Evolutionary conservation across 2,797 vertebrate genomes (phyloP).

Genomic region (Ispidina picta): DNA sequence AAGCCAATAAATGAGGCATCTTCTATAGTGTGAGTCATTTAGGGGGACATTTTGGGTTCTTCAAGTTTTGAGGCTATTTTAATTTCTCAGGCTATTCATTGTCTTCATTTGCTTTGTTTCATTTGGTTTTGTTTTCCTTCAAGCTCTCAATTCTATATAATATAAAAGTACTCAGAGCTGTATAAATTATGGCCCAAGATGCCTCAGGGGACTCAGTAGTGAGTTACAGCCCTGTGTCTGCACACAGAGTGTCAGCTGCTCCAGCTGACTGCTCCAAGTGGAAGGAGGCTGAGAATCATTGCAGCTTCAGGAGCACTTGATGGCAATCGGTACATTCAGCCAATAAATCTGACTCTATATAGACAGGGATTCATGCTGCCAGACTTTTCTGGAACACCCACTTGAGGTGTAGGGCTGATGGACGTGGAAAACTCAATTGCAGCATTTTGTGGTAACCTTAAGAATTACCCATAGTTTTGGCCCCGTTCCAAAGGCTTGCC

Average conservation of each 20-base stretch:
- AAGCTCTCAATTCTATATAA: constrained; percentile 41
- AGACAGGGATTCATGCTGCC: constrained; percentile 23
- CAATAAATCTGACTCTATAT: constrained; percentile 6
- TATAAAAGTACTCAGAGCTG: constrained; percentile 43
- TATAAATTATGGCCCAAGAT: constrained; percentile 41
- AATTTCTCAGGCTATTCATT: constrained; percentile 63
- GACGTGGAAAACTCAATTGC: not conserved
- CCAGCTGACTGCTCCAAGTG: not conserved
- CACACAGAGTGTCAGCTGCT: constrained; percentile 29
- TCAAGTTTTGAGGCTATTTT: constrained; percentile 50
- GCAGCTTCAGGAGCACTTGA: not conserved
- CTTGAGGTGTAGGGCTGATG: not conserved
- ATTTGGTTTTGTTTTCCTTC: constrained; percentile 53
- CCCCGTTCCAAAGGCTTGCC: not conserved
- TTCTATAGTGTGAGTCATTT: constrained; percentile 27
- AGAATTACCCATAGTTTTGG: not conserved
- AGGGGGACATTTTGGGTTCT: constrained; percentile 21
- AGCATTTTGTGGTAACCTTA: not conserved
- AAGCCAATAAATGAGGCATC: not conserved
- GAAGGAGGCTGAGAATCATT: constrained; percentile 21
- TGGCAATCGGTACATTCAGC: not conserved
- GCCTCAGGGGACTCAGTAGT: constrained; percentile 25
- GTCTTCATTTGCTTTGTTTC: constrained; percentile 57
- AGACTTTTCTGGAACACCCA: not conserved
- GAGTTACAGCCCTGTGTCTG: constrained; percentile 25